Evolutionary conservation across 2,888 invertebrate genomes (phyloP).

Genomic region (Tanaodytes sp.): DNA sequence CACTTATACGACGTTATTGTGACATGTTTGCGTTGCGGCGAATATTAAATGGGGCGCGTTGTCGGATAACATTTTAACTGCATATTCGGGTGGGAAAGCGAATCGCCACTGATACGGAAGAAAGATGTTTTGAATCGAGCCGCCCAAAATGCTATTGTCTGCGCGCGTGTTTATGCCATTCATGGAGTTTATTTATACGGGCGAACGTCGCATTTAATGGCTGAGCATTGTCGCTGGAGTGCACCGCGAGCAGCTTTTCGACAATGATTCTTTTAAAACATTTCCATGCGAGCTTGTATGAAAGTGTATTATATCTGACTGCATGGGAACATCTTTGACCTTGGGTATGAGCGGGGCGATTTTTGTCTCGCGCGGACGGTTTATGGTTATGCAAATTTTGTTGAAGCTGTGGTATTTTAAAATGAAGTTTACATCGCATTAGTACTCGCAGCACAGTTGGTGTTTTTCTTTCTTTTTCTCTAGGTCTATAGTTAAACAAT

Average conservation of each 20-base stretch:
- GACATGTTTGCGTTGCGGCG: constrained; percentile 35
- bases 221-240: constrained; percentile 28
- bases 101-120: constrained; percentile 29
- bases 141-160: constrained; percentile 28
- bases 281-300: background rate
- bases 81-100: constrained; percentile 32
- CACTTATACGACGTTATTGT: constrained; percentile 29
- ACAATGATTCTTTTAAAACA: background rate
- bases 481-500: too few species aligned
- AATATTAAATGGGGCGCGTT: constrained; percentile 43
- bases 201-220: constrained; percentile 40
- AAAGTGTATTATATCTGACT: too few species aligned
- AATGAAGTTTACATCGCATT: too few species aligned
- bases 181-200: constrained; percentile 45
- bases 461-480: too few species aligned
- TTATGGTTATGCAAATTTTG: too few species aligned
- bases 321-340: too few species aligned
- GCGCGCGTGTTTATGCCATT: constrained; percentile 35
- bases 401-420: too few species aligned
- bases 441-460: too few species aligned
- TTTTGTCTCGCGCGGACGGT: too few species aligned
- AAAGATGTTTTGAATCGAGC: constrained; percentile 37
- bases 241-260: constrained; percentile 5
- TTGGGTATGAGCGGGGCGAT: too few species aligned
- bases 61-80: constrained; percentile 41